These are phyloP conservation scores for Diarsia dahlii DNA, from an alignment of 2,888 invertebrate species.

Conservation along the genomic window DNA sequence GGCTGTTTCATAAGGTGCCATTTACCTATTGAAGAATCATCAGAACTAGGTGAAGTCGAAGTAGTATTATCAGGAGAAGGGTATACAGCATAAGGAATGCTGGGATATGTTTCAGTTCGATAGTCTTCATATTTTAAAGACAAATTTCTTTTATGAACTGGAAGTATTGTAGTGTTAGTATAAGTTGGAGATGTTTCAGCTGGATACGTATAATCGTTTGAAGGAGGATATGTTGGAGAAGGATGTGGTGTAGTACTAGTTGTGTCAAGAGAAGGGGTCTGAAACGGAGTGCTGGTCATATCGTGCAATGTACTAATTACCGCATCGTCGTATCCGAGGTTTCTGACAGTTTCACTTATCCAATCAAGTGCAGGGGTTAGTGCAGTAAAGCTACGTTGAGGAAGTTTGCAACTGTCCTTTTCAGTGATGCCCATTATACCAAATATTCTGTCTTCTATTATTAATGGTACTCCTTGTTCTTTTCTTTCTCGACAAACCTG, in stretches of 20 bases:
- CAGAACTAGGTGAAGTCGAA: neutral
- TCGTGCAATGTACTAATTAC: conserved; percentile 42
- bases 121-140: neutral
- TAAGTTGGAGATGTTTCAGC: neutral
- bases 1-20: neutral
- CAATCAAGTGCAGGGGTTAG: conserved; percentile 71
- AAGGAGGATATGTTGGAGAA: neutral
- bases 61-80: neutral
- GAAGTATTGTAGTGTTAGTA: neutral
- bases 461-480: conserved; percentile 75
- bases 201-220: neutral
- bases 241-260: neutral
- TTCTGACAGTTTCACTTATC: conserved; percentile 67
- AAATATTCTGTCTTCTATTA: conserved; percentile 72
- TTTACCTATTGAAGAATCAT: neutral
- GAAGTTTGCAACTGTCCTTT: conserved; percentile 53
- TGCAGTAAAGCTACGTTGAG: conserved; percentile 70
- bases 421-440: conserved; percentile 67
- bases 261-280: neutral
- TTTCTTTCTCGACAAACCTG: conserved; percentile 58
- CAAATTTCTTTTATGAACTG: neutral
- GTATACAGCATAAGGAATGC: neutral
- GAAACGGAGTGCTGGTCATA: neutral
- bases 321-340: conserved; percentile 31
- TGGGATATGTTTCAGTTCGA: neutral